phyloP scores from a whole-genome alignment of 2,888 invertebrate genomes.

The Erynnis tages region DNA sequence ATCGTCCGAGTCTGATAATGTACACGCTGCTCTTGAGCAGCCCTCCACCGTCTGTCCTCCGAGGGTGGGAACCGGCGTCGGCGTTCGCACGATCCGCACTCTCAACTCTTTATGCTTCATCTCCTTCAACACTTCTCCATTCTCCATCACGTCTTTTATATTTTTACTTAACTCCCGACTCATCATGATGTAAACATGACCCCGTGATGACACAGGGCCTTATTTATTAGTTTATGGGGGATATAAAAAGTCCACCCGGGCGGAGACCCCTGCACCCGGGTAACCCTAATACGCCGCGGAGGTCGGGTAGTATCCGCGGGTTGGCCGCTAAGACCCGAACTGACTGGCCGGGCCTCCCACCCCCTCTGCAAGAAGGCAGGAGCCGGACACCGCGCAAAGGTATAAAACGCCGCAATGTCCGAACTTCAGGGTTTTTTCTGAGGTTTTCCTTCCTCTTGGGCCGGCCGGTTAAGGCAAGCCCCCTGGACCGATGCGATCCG shows the following conservation, averaged over 20 bases:
- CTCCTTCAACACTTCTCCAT: neutral
- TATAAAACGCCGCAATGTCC: neutral
- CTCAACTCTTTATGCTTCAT: neutral
- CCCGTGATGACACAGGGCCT: no score
- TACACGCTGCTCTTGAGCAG: neutral
- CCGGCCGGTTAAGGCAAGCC: neutral
- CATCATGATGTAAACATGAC: neutral
- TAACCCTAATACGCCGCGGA: constrained; percentile 1
- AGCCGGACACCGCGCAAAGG: neutral
- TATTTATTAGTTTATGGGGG: neutral
- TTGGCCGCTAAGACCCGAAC: constrained; percentile 2
- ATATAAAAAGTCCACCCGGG: neutral
- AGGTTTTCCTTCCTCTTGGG: neutral
- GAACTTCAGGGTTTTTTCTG: neutral
- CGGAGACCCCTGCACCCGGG: neutral
- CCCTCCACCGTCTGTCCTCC: neutral
- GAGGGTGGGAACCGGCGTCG: neutral
- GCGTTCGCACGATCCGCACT: neutral
- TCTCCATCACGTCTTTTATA: neutral
- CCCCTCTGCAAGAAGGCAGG: neutral
- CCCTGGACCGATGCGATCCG: neutral
- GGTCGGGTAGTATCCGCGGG: neutral
- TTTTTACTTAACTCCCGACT: neutral
- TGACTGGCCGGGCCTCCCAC: neutral
- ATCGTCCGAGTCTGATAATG: neutral